Percentiles rank a stretch among this genome's conserved stretches.
These are phyloP conservation scores for Catocala fraxini DNA, from an alignment of 2,888 invertebrate species.

Conservation along the genomic window DNA sequence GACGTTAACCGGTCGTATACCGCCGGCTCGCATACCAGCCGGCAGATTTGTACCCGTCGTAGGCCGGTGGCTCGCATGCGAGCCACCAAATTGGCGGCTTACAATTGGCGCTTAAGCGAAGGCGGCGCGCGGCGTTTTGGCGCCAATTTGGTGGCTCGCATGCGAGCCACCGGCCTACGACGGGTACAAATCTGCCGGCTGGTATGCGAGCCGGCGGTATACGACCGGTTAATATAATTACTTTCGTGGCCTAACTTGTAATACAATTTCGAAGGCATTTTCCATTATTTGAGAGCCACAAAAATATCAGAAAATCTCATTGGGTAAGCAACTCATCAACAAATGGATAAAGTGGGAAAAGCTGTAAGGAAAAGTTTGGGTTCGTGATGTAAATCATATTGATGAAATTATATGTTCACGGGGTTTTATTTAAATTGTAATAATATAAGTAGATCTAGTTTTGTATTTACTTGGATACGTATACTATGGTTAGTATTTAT, in stretches of 20 bases:
- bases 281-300: conserved; percentile 31
- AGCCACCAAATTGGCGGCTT: too few species aligned
- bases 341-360: conserved; percentile 44
- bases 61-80: too few species aligned
- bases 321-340: conserved; percentile 46
- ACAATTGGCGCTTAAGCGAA: too few species aligned
- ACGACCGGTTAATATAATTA: conserved; percentile 39
- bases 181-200: too few species aligned
- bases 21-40: too few species aligned
- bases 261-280: conserved; percentile 27
- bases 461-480: neutral
- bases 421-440: conserved; percentile 4
- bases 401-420: conserved; percentile 2
- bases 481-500: too few species aligned
- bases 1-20: too few species aligned
- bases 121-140: too few species aligned
- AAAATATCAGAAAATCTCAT: conserved; percentile 45
- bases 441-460: neutral
- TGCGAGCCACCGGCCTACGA: too few species aligned
- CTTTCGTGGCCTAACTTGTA: conserved; percentile 15
- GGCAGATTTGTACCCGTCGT: too few species aligned
- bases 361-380: conserved; percentile 16
- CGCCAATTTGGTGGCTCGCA: too few species aligned
- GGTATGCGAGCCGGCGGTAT: too few species aligned
- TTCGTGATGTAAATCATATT: conserved; percentile 3